Base-by-base conservation (phyloP, 2,113 vertebrate genomes). In the Dasyornis broadbenti region DNA sequence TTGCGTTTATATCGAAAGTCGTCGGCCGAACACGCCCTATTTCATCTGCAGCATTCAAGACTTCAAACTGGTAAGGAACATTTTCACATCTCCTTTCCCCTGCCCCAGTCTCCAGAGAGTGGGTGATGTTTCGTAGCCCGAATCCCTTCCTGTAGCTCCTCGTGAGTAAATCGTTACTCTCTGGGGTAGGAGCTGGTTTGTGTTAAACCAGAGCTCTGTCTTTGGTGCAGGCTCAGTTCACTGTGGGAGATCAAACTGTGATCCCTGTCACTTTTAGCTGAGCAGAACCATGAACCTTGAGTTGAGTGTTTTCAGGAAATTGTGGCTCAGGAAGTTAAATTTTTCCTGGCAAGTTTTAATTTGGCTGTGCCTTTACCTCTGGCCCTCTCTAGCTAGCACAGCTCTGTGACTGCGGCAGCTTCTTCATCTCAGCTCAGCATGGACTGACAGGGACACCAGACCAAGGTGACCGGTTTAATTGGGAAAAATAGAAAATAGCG, bases 11-110 rank as follows among this genome's bases (percentile, higher is more conserved):
- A 99, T 99, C 94, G 99, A 99, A 97, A 99, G 99, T 86, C 99
- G 99, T 75, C 98, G 99, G 91, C 99, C 99, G 96, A 99, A 99
- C 97, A 99, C 99, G 45, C 99, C 99, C 42, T 99, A 99, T 97
- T 99, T 99, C 98, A 99, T 99, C 98, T 99, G 99, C 98, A 99
- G 99, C 98, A 99, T 99, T 98, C 99, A 99, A 98, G 99, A 99
- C 98, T 99, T 99, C 98, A 99, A 99, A 97, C 98, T 99, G 99
- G 99, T 99, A 98, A 99, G 99, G 98, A 97, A 82, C 91, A 60
- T 89, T 89, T 78, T 77, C 86, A 47, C 77, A 71, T 92, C 93
- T 72, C 88, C 73, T 42, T 78, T 77, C 42, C 72, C 86, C 88
- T 65, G 77, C 50, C 92, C 86, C 42, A 3, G 15, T 15, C 57